phyloP scores from a whole-genome alignment of 2,113 vertebrate genomes.

The Drymodes brunneopygia region DNA sequence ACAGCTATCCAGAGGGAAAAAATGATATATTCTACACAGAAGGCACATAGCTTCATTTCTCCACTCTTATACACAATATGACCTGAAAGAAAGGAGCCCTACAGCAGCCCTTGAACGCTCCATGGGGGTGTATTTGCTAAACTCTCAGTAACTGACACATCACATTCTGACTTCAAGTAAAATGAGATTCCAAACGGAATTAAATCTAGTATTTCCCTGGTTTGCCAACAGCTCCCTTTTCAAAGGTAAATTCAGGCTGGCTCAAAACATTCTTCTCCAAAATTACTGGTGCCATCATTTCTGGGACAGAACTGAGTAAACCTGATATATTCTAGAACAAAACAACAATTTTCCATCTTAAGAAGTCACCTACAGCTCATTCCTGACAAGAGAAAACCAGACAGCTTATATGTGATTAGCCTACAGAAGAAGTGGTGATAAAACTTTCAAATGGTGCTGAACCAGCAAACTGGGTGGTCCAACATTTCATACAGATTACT shows the following conservation, averaged over 20 bases:
- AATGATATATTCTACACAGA: fast-evolving
- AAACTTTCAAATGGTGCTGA: neutral
- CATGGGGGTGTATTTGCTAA: neutral
- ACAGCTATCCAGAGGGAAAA: neutral
- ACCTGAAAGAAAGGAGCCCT: neutral
- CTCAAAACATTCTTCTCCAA: neutral
- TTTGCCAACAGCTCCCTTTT: neutral
- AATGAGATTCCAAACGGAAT: neutral
- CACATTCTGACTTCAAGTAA: neutral
- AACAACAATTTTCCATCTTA: neutral
- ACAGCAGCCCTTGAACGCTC: neutral
- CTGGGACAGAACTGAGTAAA: neutral
- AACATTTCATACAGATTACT: neutral
- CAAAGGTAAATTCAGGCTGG: neutral
- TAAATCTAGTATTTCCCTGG: neutral
- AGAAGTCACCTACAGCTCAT: neutral
- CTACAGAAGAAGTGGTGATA: neutral
- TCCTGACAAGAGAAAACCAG: neutral
- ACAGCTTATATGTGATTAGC: neutral
- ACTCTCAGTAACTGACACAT: neutral
- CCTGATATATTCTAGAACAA: neutral
- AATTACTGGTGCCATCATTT: neutral
- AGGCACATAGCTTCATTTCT: neutral
- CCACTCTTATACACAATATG: neutral
- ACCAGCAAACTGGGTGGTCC: neutral